These are phyloP conservation scores for Oryzias melastigma DNA, from an alignment of 2,113 vertebrate species.

Conservation along the genomic window DNA sequence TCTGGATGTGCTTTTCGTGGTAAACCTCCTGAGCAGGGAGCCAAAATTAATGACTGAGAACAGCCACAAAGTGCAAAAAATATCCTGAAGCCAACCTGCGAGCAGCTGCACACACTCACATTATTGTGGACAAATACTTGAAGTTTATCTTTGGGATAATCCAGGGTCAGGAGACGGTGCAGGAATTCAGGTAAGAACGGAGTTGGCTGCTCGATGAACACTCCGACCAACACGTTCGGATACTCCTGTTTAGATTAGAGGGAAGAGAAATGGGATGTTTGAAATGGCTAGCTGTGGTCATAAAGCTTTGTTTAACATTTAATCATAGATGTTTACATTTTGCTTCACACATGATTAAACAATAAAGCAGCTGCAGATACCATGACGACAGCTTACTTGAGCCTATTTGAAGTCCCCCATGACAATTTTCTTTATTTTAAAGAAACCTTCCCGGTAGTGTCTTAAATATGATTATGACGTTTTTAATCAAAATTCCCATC, in stretches of 20 bases:
- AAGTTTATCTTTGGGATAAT: slow-evolving; percentile 90
- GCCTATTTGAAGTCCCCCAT: not conserved
- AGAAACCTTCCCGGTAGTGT: too few species aligned
- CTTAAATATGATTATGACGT: too few species aligned
- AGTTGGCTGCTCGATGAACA: slow-evolving; percentile 97
- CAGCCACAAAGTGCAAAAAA: not conserved
- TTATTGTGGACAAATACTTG: slow-evolving; percentile 94
- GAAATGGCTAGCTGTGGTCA: slow-evolving; percentile 9
- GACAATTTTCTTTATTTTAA: too few species aligned
- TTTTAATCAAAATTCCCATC: too few species aligned
- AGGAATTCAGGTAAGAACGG: slow-evolving; percentile 96
- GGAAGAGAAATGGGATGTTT: slow-evolving; percentile 26
- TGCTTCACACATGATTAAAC: slow-evolving; percentile 5
- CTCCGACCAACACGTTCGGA: slow-evolving; percentile 86
- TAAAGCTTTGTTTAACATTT: slow-evolving; percentile 39
- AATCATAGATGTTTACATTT: slow-evolving; percentile 36
- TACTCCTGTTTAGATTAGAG: slow-evolving; percentile 79
- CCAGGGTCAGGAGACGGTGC: slow-evolving; percentile 83
- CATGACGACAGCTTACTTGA: not conserved
- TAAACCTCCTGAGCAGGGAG: slow-evolving; percentile 87
- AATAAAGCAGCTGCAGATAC: not conserved
- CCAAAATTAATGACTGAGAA: slow-evolving; percentile 28
- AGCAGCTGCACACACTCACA: slow-evolving; percentile 77
- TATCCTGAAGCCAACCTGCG: not conserved
- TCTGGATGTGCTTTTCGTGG: slow-evolving; percentile 95